Percentiles rank a stretch among this genome's conserved stretches.
phyloP scores from a whole-genome alignment of 2,797 vertebrate species.

The Danio jaintianensis region DNA sequence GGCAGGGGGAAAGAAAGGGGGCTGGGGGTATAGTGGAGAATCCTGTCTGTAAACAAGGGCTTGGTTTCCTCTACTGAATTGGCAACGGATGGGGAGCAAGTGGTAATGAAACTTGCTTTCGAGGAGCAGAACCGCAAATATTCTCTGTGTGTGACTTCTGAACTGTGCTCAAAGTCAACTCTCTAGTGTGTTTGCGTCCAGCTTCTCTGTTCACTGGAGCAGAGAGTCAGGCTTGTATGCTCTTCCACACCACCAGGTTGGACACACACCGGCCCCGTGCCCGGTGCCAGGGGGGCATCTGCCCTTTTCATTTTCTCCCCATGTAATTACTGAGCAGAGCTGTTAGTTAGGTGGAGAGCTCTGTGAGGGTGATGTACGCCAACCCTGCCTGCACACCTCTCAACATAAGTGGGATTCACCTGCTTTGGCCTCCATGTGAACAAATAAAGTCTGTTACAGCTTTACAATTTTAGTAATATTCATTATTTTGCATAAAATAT shows the following conservation, averaged over 20 bases:
- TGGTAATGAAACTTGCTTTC: constrained; percentile 30
- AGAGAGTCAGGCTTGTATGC: constrained; percentile 25
- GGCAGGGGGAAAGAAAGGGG: constrained; percentile 10
- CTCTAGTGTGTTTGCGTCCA: constrained; percentile 1
- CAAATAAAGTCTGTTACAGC: neutral
- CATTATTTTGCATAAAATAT: constrained; percentile 19
- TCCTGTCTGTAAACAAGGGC: constrained; percentile 43
- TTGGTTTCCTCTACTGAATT: constrained; percentile 56
- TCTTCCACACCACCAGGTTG: constrained; percentile 26
- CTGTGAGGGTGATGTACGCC: constrained; percentile 43
- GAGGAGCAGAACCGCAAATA: constrained; percentile 31
- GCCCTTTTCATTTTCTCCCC: constrained; percentile 63
- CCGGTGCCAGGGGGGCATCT: constrained; percentile 63
- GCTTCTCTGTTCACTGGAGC: constrained; percentile 36
- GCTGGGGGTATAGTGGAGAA: constrained; percentile 11
- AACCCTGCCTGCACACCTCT: constrained; percentile 47
- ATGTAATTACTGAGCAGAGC: constrained; percentile 57
- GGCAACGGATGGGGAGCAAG: constrained; percentile 21
- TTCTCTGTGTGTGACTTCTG: constrained; percentile 26
- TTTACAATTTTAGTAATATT: neutral
- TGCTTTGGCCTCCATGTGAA: constrained; percentile 18
- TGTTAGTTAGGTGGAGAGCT: constrained; percentile 52
- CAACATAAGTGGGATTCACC: neutral
- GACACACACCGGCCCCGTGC: constrained; percentile 38
- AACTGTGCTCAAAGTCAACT: constrained; percentile 36